phyloP scores from a whole-genome alignment of 2,797 vertebrate genomes.

The Triplophysa yarkandensis region DNA sequence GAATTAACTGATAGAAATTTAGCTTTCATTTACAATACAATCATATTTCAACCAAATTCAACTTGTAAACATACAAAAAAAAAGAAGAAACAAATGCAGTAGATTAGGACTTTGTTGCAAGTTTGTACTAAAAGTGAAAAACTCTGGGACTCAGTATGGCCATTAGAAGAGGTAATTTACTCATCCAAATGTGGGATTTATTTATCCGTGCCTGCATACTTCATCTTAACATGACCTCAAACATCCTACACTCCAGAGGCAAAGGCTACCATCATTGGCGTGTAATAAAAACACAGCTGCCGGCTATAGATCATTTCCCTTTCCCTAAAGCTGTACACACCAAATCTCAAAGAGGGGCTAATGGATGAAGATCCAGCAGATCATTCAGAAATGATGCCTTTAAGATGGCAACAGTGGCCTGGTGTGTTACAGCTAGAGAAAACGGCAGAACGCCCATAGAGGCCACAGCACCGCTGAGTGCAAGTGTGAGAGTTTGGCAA shows the following conservation, averaged over 20 bases:
- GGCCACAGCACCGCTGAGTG: conserved; percentile 73
- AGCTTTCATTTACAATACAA: conserved; percentile 98
- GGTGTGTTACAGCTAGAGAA: conserved; percentile 68
- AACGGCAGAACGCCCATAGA: conserved; percentile 58
- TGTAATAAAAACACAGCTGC: conserved; percentile 10
- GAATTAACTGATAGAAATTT: conserved; percentile 87
- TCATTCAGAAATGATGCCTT: conserved; percentile 11
- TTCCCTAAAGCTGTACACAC: neutral
- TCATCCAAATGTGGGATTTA: neutral
- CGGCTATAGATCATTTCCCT: conserved; percentile 9
- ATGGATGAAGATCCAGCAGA: conserved; percentile 14
- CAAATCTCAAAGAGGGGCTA: conserved; percentile 14
- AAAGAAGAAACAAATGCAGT: conserved; percentile 91
- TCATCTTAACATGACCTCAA: conserved; percentile 23
- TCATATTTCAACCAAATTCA: conserved; percentile 83
- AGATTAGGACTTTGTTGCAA: conserved; percentile 93
- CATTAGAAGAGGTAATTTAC: conserved; percentile 10
- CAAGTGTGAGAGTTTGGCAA: conserved; percentile 28
- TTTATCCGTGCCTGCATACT: neutral
- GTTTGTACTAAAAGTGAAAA: too few relatives aligned
- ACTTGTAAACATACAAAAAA: conserved; percentile 79
- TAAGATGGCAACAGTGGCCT: conserved; percentile 8
- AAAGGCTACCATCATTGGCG: conserved; percentile 4
- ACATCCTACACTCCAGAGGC: neutral
- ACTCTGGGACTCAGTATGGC: too few relatives aligned